These are phyloP conservation scores for Cantharis flavilabris DNA, from an alignment of 2,888 invertebrate species.

Conservation along the genomic window DNA sequence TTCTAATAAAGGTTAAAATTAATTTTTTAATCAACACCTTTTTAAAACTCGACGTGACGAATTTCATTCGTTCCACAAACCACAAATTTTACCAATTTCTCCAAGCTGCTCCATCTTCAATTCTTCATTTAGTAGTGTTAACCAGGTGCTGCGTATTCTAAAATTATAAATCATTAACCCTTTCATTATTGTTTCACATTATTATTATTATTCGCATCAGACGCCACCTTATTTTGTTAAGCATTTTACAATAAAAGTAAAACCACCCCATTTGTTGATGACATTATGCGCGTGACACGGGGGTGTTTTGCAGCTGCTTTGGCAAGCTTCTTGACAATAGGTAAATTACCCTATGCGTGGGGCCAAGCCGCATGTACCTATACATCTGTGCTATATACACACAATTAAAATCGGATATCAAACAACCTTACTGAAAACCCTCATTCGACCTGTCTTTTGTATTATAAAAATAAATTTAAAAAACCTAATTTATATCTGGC, in stretches of 20 bases:
- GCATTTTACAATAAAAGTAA: conserved; percentile 23
- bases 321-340: conserved; percentile 12
- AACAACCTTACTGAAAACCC: background rate
- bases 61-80: background rate
- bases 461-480: background rate
- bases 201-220: conserved; percentile 9
- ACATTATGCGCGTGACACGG: conserved; percentile 32
- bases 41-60: no score
- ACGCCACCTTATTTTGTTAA: conserved; percentile 23
- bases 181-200: background rate
- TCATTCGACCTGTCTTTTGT: background rate
- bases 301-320: conserved; percentile 37
- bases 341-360: conserved; percentile 18
- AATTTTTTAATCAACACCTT: background rate
- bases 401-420: background rate
- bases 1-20: background rate
- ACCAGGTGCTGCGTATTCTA: background rate
- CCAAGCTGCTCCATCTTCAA: background rate
- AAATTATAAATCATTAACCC: conserved; percentile 6
- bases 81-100: background rate
- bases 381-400: conserved; percentile 16
- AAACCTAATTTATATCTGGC: background rate
- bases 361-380: conserved; percentile 21
- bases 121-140: background rate
- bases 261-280: conserved; percentile 20